Conservation (phyloP, 2,888 invertebrate species). For the Synergus laeviventris region DNA sequence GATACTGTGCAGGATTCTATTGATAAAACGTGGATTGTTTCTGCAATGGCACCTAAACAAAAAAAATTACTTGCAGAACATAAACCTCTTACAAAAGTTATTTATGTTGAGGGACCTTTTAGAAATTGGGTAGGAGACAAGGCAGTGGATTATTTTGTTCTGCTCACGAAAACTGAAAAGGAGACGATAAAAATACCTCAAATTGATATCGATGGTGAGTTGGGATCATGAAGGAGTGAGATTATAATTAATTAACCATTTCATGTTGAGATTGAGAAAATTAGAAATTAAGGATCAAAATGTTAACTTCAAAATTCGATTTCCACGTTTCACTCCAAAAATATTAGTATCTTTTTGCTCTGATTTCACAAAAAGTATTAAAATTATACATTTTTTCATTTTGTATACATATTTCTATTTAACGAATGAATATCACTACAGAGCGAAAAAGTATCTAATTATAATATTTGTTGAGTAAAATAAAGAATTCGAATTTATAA, state of each 20-base stretch:
- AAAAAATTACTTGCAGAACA: conserved; percentile 83
- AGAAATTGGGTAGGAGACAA: conserved; percentile 86
- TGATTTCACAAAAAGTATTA: no score
- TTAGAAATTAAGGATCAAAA: no score
- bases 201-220: conserved; percentile 82
- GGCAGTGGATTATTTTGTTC: conserved; percentile 88
- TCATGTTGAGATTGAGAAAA: conserved; percentile 16
- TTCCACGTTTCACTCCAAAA: no score
- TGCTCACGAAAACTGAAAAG: conserved; percentile 82
- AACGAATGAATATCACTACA: no score
- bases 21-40: conserved; percentile 95
- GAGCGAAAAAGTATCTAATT: no score
- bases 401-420: no score
- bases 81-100: conserved; percentile 75
- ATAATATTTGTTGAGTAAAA: no score
- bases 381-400: no score
- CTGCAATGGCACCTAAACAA: conserved; percentile 89
- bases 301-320: no score
- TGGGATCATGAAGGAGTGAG: no score
- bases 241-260: conserved; percentile 1
- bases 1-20: conserved; percentile 84
- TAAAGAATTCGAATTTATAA: not conserved
- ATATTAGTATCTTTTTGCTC: no score
- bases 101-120: conserved; percentile 92
- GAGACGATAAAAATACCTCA: not conserved